Percentiles rank a stretch among this genome's conserved stretches.
phyloP scores from a whole-genome alignment of 2,888 invertebrate genomes.

The Agrilus cyanescens region DNA sequence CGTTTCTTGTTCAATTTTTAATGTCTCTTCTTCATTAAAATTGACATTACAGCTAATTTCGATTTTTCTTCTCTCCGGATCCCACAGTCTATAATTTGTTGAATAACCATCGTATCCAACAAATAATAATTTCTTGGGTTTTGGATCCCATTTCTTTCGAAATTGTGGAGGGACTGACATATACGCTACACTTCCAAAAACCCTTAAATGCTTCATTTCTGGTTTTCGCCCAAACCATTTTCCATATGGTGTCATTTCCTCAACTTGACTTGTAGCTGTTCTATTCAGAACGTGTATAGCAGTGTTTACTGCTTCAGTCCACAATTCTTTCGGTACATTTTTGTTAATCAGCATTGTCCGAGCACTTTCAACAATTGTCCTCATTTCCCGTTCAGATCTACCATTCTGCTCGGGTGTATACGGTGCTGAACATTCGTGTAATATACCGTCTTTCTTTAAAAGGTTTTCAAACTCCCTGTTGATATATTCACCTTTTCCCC shows the following conservation, averaged over 20 bases:
- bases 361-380: slow-evolving; percentile 21
- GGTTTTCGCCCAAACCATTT: slow-evolving; percentile 17
- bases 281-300: slow-evolving; percentile 25
- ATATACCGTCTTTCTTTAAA: slow-evolving; percentile 16
- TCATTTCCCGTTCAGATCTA: slow-evolving; percentile 18
- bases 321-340: slow-evolving; percentile 19
- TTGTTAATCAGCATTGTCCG: slow-evolving; percentile 21
- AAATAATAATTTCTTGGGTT: slow-evolving; percentile 13
- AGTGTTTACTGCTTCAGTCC: slow-evolving; percentile 25
- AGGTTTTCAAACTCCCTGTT: slow-evolving; percentile 8
- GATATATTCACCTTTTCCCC: too few relatives aligned
- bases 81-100: slow-evolving; percentile 12
- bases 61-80: slow-evolving; percentile 13
- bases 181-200: slow-evolving; percentile 19
- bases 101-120: slow-evolving; percentile 19
- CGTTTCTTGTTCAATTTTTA: too few relatives aligned
- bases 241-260: too few relatives aligned
- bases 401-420: slow-evolving; percentile 20
- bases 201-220: slow-evolving; percentile 14
- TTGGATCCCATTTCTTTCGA: slow-evolving; percentile 13
- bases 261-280: slow-evolving; percentile 11
- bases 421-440: slow-evolving; percentile 14
- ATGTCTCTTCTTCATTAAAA: slow-evolving; percentile 14
- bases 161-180: slow-evolving; percentile 11
- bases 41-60: slow-evolving; percentile 9